Base-by-base conservation (phyloP, 2,888 invertebrate species). In the Blastobasis adustella region DNA sequence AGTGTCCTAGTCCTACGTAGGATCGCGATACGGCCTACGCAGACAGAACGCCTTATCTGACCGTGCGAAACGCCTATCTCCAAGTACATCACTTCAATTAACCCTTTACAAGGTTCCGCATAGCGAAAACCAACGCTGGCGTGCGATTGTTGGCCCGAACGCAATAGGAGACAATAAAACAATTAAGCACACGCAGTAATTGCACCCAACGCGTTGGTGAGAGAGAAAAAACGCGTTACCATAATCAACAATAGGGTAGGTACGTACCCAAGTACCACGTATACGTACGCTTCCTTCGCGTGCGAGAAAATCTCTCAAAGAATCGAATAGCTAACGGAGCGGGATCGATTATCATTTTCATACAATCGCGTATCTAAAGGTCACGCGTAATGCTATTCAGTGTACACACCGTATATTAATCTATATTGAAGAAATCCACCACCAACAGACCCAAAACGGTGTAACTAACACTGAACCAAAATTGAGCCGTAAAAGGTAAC, bases 321-420 rank as follows among this genome's bases (percentile, higher is more conserved):
- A 79, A 79, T 76, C 68, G 66, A 67, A 72, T 63, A 65, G 61
- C 62, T 76, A 78, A 77, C 79, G 80, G 77, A 72, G 70, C 79
- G 66, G 67, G 72, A 82, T 82, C 81, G 78, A 84, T 84, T 82
- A 85, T 82, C 79, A 82, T 82, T 85, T 84, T 83, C 79, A 81
- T 81, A 84, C 82, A 83, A 86, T 84, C 76, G 73, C 63, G 69
- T 65, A 78, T 77, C 76, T 74, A 84, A 87, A 86, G 86, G 86
- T 86, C 85, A 87, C 81, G 83, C 79, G 80, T 82, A 84, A 83
- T 79, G 72, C 82, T 69, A 86, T 86, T 84, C 81, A 84, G 63
- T 61, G 67, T 71, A 73, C 69, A 71, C 66, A 69, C 68, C 66
- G 47, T 67, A 68, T 67, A 73, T 69, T 73, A 75, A 70, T 79